Evolutionary conservation across 2,113 vertebrate genomes (phyloP).

Genomic region (Riparia riparia): DNA sequence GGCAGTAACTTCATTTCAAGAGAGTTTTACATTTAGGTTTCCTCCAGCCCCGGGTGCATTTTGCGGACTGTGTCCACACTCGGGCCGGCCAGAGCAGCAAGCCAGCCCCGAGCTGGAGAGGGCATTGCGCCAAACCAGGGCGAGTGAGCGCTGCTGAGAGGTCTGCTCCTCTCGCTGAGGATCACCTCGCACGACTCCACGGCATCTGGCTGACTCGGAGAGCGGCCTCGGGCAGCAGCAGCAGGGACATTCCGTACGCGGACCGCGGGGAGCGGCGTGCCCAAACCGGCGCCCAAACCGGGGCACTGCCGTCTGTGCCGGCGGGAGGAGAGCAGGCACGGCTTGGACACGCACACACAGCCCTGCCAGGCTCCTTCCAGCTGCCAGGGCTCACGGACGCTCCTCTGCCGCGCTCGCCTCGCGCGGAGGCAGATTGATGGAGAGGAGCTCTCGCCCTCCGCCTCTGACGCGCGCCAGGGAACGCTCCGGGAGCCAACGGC

Average conservation of each 20-base stretch:
- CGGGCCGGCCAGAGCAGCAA: neutral
- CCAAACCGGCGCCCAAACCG: neutral
- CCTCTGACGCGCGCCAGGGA: neutral
- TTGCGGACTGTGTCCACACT: neutral
- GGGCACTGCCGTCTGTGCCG: neutral
- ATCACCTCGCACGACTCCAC: conserved; percentile 24
- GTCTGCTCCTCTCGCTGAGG: conserved; percentile 5
- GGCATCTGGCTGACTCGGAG: conserved; percentile 58
- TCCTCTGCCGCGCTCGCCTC: rapidly evolving
- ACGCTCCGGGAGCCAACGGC: neutral
- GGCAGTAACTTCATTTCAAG: neutral
- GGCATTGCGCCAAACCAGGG: neutral
- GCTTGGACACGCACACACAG: neutral
- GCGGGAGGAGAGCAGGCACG: rapidly evolving
- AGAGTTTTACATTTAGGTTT: neutral
- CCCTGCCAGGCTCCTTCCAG: neutral
- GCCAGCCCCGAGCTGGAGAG: neutral
- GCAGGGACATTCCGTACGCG: neutral
- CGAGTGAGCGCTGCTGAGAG: neutral
- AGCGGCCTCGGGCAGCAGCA: neutral
- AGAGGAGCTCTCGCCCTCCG: neutral
- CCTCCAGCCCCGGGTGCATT: neutral
- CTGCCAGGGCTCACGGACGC: rapidly evolving
- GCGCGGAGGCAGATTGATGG: neutral
- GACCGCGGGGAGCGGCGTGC: neutral